A percentile compares a stretch with the other conserved stretches of the same genome.
Conservation (phyloP, 2,113 vertebrate genomes). For the Catharus fuscescens region DNA sequence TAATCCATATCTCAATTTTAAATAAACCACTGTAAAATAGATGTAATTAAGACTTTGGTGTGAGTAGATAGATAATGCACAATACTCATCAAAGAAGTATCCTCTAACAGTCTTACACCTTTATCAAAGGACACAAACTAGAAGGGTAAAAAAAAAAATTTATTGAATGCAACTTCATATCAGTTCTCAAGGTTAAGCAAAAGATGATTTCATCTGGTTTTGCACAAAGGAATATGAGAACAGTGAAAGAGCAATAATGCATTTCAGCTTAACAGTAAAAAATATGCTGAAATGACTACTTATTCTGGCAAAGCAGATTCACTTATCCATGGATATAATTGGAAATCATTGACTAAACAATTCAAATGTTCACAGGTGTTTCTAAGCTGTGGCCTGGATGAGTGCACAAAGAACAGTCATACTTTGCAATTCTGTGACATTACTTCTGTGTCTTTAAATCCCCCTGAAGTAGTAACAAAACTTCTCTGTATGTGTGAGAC, state of each 20-base stretch:
- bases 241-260: background rate
- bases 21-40: background rate
- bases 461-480: background rate
- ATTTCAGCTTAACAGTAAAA: background rate
- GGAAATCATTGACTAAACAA: background rate
- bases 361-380: background rate
- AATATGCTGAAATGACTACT: background rate
- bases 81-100: background rate
- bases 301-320: background rate
- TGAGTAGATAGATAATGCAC: background rate
- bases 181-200: background rate
- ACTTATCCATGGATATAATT: background rate
- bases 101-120: background rate
- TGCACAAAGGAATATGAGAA: background rate
- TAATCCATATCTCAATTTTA: background rate
- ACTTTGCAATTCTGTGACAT: background rate
- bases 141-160: background rate
- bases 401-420: background rate
- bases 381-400: background rate
- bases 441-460: background rate
- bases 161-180: background rate
- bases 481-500: background rate
- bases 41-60: background rate
- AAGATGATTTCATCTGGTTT: background rate
- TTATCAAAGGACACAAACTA: background rate